These are phyloP conservation scores for Drosophila eohydei DNA, from an alignment of 2,888 invertebrate species.

Conservation along the genomic window DNA sequence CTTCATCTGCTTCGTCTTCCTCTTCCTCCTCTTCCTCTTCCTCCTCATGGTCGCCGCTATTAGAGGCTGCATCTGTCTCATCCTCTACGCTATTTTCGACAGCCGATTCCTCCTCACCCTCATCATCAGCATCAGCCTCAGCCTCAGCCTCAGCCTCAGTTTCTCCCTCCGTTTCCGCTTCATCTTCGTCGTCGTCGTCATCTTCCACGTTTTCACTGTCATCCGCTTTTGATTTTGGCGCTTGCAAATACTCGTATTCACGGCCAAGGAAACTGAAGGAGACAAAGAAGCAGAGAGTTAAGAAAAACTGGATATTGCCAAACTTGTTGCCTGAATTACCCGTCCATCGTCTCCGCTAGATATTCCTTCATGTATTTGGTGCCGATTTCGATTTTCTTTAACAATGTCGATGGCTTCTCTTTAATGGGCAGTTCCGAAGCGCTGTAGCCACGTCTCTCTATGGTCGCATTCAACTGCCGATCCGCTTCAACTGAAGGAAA, in stretches of 20 bases:
- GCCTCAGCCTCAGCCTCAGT: conserved; percentile 85
- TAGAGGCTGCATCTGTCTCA: conserved; percentile 30
- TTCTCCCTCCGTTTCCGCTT: conserved; percentile 84
- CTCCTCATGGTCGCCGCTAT: conserved; percentile 83
- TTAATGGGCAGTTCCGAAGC: conserved; percentile 77
- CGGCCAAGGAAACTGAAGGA: conserved; percentile 81
- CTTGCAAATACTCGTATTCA: conserved; percentile 77
- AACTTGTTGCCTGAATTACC: conserved; percentile 73
- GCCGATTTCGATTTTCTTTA: conserved; percentile 84
- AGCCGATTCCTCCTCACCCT: conserved; percentile 72
- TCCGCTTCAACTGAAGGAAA: conserved; percentile 83
- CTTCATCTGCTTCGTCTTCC: conserved; percentile 49
- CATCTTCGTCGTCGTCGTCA: conserved; percentile 76
- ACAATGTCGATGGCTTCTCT: conserved; percentile 84
- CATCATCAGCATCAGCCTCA: conserved; percentile 81
- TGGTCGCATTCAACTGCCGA: conserved; percentile 80
- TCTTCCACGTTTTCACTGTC: conserved; percentile 85
- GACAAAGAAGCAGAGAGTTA: conserved; percentile 22
- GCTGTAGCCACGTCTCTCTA: conserved; percentile 83
- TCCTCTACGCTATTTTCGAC: conserved; percentile 59
- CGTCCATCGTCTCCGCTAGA: conserved; percentile 83
- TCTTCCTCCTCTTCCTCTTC: conserved; percentile 82
- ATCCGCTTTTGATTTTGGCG: conserved; percentile 77
- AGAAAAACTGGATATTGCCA: conserved; percentile 32
- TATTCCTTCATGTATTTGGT: conserved; percentile 83